A percentile compares a stretch with the other conserved stretches of the same genome.
Conservation (phyloP, 1,140 invertebrate genomes). For the Halesus radiatus region DNA sequence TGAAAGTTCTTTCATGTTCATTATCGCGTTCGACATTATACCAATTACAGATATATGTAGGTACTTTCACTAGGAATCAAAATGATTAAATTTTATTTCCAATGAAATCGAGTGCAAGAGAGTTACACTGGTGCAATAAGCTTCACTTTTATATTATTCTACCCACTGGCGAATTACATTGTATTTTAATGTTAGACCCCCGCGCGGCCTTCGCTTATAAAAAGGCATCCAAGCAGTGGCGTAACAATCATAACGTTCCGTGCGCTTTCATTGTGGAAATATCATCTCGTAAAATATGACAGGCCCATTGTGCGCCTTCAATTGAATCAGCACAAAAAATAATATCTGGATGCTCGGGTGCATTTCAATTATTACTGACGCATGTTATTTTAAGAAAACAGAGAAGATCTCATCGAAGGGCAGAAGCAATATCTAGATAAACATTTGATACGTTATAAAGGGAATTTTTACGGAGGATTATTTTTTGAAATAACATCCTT, state of each 20-base stretch:
- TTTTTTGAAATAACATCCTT: conserved; percentile 42
- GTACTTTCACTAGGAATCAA: too few species aligned
- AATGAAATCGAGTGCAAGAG: too few species aligned
- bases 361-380: conserved; percentile 41
- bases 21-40: too few species aligned
- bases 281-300: conserved; percentile 42
- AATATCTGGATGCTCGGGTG: conserved; percentile 27
- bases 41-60: too few species aligned
- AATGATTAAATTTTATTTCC: too few species aligned
- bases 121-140: too few species aligned
- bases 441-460: conserved; percentile 37
- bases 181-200: background rate
- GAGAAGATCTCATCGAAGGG: background rate
- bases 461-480: conserved; percentile 39
- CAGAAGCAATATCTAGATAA: conserved; percentile 23
- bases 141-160: too few species aligned
- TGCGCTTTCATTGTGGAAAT: background rate
- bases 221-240: conserved; percentile 25
- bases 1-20: too few species aligned
- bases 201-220: conserved; percentile 16
- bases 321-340: conserved; percentile 40
- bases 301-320: conserved; percentile 35
- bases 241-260: conserved; percentile 27
- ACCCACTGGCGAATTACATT: too few species aligned
- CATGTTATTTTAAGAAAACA: conserved; percentile 37